Evolutionary conservation across 2,888 invertebrate species (phyloP).

Genomic region (Tortrix viridana): DNA sequence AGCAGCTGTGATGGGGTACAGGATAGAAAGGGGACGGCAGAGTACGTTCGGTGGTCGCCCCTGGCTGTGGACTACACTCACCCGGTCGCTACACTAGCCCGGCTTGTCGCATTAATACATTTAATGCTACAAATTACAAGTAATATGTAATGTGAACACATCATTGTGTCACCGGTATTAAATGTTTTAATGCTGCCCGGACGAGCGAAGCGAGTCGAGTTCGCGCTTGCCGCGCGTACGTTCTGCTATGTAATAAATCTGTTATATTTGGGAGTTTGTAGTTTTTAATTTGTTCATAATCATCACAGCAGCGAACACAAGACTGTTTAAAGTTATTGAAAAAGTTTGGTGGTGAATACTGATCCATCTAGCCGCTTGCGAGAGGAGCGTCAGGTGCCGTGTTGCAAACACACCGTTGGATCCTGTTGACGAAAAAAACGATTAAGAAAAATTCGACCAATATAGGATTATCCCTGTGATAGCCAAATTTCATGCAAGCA

Average conservation of each 20-base stretch:
- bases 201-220: conserved; percentile 54
- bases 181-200: conserved; percentile 40
- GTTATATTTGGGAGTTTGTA: conserved; percentile 8
- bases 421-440: conserved; percentile 28
- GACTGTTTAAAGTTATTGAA: conserved; percentile 15
- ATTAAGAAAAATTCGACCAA: background rate
- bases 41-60: conserved; percentile 70
- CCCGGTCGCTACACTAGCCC: conserved; percentile 55
- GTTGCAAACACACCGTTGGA: conserved; percentile 15
- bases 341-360: conserved; percentile 24
- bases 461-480: background rate
- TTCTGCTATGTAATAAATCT: conserved; percentile 45
- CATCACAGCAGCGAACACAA: conserved; percentile 53
- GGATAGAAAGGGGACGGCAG: conserved; percentile 43
- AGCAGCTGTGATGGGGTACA: conserved; percentile 48
- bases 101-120: conserved; percentile 34
- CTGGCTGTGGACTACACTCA: conserved; percentile 75
- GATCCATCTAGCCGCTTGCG: conserved; percentile 22
- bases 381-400: background rate
- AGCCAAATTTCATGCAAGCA: too few species aligned
- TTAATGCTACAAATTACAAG: too few species aligned
- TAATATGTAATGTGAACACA: too few species aligned
- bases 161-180: too few species aligned
- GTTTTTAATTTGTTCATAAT: conserved; percentile 21
- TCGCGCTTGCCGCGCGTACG: conserved; percentile 65